These are phyloP conservation scores for Phalera bucephala DNA, from an alignment of 2,888 invertebrate genomes.

Conservation along the genomic window DNA sequence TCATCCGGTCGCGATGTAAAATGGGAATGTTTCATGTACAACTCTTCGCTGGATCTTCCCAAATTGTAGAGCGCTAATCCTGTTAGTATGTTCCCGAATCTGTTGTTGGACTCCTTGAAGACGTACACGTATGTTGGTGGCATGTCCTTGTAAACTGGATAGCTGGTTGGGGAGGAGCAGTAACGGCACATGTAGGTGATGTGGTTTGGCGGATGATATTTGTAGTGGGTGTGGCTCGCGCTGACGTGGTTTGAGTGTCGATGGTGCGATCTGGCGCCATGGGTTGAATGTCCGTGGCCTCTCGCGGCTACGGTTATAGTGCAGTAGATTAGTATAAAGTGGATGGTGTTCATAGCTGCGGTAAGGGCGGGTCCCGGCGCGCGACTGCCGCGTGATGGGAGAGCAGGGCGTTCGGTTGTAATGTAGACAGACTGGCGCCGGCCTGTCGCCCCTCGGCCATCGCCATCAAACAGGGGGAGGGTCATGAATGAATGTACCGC, in stretches of 20 bases:
- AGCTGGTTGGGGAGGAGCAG: slow-evolving; percentile 51
- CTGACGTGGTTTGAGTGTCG: slow-evolving; percentile 40
- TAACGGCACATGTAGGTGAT: slow-evolving; percentile 60
- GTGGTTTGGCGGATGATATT: slow-evolving; percentile 66
- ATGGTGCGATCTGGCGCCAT: slow-evolving; percentile 26
- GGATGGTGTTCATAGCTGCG: slow-evolving; percentile 50
- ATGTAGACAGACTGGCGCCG: slow-evolving; percentile 65
- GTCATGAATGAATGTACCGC: neutral
- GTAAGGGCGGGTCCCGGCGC: slow-evolving; percentile 60
- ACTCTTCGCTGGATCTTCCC: slow-evolving; percentile 49
- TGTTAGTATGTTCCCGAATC: slow-evolving; percentile 60
- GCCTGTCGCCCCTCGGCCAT: slow-evolving; percentile 46
- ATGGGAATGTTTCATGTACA: slow-evolving; percentile 42
- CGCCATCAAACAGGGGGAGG: slow-evolving; percentile 16
- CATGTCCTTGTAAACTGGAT: slow-evolving; percentile 66
- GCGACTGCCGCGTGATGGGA: slow-evolving; percentile 59
- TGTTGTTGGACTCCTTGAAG: slow-evolving; percentile 58
- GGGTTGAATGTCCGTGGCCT: slow-evolving; percentile 20
- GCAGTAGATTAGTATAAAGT: slow-evolving; percentile 36
- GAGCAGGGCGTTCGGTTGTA: slow-evolving; percentile 55
- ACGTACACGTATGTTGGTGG: slow-evolving; percentile 69
- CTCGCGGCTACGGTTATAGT: slow-evolving; percentile 56
- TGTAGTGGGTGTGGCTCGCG: slow-evolving; percentile 59
- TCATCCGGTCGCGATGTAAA: slow-evolving; percentile 52
- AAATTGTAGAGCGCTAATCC: slow-evolving; percentile 72